These are phyloP conservation scores for sheep (Ovis aries) DNA, from an alignment of 2,113 vertebrate species.

Conservation along the genomic window ARS-UI_Ramb_v3.0 NC_056054.1:189130001-189130500, in stretches of 20 bases:
- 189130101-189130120: neutral
- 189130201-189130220: neutral
- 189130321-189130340: neutral
- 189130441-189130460: neutral
- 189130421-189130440: neutral
- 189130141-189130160: neutral
- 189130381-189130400: neutral
- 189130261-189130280: neutral
- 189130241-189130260: neutral
- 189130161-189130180: neutral
- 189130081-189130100: neutral
- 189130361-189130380: neutral
- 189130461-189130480: neutral
- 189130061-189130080: neutral
- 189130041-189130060: neutral
- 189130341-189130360: neutral
- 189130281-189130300: neutral
- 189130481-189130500: neutral
- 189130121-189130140: neutral
- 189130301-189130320: neutral
- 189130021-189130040: neutral
- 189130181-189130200: neutral
- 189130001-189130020: neutral
- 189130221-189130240: neutral
- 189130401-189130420: neutral